Percentiles rank a stretch among this genome's conserved stretches.
phyloP scores from a whole-genome alignment of 1,140 invertebrate species.

The Akabosia matsudoensis region DNA sequence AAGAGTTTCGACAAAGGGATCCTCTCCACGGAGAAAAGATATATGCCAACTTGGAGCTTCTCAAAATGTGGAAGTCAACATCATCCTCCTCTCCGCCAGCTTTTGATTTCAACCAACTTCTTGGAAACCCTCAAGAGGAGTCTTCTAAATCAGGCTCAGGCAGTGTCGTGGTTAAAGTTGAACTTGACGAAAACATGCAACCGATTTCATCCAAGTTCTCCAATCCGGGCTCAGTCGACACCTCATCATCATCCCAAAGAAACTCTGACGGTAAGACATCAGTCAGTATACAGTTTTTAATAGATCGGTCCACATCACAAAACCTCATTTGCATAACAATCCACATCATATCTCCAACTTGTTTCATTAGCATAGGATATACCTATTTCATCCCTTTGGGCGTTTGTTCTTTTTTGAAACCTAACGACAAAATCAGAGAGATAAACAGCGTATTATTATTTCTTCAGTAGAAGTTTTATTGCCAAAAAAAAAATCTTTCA shows the following conservation, averaged over 20 bases:
- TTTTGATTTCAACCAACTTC: not conserved
- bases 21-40: slow-evolving; percentile 75
- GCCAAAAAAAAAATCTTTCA: too few species aligned
- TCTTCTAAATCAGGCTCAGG: not conserved
- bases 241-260: not conserved
- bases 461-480: not conserved
- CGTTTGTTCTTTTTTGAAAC: too few species aligned
- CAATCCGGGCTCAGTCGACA: not conserved
- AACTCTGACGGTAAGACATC: not conserved
- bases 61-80: slow-evolving; percentile 65
- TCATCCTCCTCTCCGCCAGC: not conserved
- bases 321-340: not conserved
- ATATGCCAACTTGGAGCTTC: slow-evolving; percentile 84
- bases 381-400: not conserved
- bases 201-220: not conserved
- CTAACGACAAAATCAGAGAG: not conserved
- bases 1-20: slow-evolving; percentile 76
- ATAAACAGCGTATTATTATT: not conserved
- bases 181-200: not conserved
- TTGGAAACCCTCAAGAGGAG: not conserved
- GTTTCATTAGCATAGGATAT: not conserved
- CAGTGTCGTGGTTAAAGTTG: not conserved
- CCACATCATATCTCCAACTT: not conserved
- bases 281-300: too few species aligned
- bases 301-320: too few species aligned